These are phyloP conservation scores for Callipepla squamata DNA, from an alignment of 2,113 vertebrate genomes.

Conservation along the genomic window DNA sequence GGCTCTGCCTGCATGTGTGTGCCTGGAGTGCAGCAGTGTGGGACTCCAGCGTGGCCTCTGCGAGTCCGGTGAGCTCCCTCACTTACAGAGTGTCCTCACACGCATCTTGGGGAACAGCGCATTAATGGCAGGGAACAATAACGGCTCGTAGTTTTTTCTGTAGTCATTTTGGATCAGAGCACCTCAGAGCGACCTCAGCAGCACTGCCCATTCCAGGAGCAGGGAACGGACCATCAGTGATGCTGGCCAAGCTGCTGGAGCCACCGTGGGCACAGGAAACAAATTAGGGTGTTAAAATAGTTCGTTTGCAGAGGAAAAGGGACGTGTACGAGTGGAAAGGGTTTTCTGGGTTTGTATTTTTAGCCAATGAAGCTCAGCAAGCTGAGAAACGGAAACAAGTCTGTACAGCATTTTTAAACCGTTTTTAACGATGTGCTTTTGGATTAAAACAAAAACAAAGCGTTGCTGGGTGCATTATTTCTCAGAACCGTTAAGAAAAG, in stretches of 20 bases:
- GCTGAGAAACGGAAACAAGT: neutral
- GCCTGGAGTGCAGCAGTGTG: neutral
- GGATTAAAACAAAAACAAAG: neutral
- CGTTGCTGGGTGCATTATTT: neutral
- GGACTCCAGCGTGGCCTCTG: neutral
- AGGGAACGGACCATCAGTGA: fast-evolving
- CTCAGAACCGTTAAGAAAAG: neutral
- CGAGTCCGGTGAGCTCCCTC: neutral
- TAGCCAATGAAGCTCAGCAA: neutral
- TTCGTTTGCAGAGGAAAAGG: neutral
- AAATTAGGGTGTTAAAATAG: fast-evolving
- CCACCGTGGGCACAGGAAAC: neutral
- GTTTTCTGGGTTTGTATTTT: neutral
- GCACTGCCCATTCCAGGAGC: neutral
- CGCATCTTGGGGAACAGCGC: neutral
- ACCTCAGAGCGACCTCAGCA: neutral
- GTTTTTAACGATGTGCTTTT: slow-evolving; percentile 33
- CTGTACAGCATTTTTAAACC: neutral
- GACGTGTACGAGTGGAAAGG: neutral
- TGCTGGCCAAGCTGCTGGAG: neutral
- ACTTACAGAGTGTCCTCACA: neutral
- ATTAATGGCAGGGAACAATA: fast-evolving
- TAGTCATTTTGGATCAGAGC: neutral
- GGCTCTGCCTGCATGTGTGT: neutral
- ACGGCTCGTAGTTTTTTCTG: neutral